Base-by-base conservation (phyloP, 1,140 invertebrate species). In the Sitobion miscanthi region DNA sequence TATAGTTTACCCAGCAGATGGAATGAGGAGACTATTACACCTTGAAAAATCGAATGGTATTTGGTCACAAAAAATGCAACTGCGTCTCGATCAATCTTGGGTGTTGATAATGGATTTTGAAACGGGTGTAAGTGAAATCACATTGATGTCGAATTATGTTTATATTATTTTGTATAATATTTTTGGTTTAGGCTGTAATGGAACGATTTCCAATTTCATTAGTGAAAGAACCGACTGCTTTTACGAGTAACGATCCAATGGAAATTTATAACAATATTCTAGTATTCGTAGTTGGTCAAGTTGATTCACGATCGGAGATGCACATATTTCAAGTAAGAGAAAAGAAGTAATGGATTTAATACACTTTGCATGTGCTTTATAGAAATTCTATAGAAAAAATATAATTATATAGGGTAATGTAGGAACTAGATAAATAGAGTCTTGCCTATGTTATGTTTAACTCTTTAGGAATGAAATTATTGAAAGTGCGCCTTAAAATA, bases 231-330 rank as follows among this genome's bases (percentile, higher is more conserved):
- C 99, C 99, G 1, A 99, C 98, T 17, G 98, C 99, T 8, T 99
- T 99, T 95, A 98, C 98, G n/a, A 99, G 98, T 93, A 97, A 98
- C 89, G 98, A 99, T 95, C 98, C 98, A 23, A 98, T 98, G 95
- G 99, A 99, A 95, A 97, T 99, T 95, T 99, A 99, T 96, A 99
- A 99, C 96, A 99, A 99, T 95, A 98, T 99, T 94, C 96, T 99
- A 94, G 97, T 99, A 42, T 99, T 99, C 95, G 98, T 99, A 93
- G 98, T 99, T 54, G 96, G 97, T 2, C 96, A 96, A 91, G 96
- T 96, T 94, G 95, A 95, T 94, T 96, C 97, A 90, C 96, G 97
- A 47, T 97, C 98, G 4, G 99, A 99, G 96, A 99, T 99, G 97
- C 99, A 99, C 96, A 99, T 99, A 95, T 99, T 99, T 96, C 99